Evolutionary conservation across 2,888 invertebrate genomes (phyloP).

Genomic region (Hypsopygia costalis): DNA sequence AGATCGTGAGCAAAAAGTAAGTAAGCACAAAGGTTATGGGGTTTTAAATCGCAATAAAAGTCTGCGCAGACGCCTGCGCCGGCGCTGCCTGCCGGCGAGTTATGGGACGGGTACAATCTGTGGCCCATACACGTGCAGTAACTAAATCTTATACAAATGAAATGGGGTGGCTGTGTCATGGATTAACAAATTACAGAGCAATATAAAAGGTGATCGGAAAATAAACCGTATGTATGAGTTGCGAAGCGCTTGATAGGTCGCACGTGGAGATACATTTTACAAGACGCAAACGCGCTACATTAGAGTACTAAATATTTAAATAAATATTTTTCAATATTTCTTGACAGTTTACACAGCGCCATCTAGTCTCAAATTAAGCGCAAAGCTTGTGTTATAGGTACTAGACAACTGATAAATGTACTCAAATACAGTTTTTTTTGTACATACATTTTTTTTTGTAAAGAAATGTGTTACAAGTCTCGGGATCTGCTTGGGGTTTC

Average conservation of each 20-base stretch:
- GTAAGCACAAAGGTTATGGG: slow-evolving; percentile 41
- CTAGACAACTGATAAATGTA: too few species aligned
- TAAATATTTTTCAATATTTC: too few species aligned
- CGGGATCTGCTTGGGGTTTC: too few species aligned
- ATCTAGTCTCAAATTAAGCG: too few species aligned
- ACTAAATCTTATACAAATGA: neutral
- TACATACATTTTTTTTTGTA: too few species aligned
- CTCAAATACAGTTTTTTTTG: too few species aligned
- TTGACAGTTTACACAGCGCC: too few species aligned
- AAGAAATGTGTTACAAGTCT: too few species aligned
- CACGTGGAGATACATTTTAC: slow-evolving; percentile 26
- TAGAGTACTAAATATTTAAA: too few species aligned
- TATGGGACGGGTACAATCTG: slow-evolving; percentile 31
- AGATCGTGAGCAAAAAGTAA: slow-evolving; percentile 5
- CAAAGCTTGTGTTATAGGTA: too few species aligned
- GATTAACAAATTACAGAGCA: slow-evolving; percentile 33
- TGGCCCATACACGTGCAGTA: neutral
- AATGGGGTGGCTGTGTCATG: too few species aligned
- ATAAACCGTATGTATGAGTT: slow-evolving; percentile 43
- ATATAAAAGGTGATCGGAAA: slow-evolving; percentile 35
- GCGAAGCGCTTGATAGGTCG: slow-evolving; percentile 29
- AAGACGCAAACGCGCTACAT: neutral
- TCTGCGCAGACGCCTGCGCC: slow-evolving; percentile 61
- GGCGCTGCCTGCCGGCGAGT: slow-evolving; percentile 42
- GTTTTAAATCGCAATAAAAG: slow-evolving; percentile 77